phyloP scores from a whole-genome alignment of 2,888 invertebrate genomes.

The Aromia moschata region DNA sequence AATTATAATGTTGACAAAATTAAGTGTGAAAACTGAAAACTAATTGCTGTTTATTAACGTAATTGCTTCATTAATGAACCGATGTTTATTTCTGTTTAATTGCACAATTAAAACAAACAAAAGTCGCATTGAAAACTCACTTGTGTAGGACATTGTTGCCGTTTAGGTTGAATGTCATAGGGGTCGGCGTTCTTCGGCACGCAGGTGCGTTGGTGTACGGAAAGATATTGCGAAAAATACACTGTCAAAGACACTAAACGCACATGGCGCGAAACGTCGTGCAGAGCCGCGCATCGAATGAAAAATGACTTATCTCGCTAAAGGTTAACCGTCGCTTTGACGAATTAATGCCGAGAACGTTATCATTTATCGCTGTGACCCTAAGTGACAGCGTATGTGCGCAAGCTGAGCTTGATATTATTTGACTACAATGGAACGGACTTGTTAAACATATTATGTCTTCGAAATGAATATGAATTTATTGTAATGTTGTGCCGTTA shows the following conservation, averaged over 20 bases:
- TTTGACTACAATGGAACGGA: background rate
- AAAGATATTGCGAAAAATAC: too few relatives aligned
- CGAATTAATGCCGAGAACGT: conserved; percentile 36
- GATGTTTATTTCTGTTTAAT: too few relatives aligned
- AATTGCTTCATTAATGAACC: too few relatives aligned
- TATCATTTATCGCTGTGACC: conserved; percentile 41
- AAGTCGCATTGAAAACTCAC: conserved; percentile 2
- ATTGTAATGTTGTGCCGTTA: too few relatives aligned
- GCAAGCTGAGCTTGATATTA: background rate
- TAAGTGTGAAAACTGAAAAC: too few relatives aligned
- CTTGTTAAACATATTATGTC: too few relatives aligned
- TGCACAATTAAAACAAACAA: background rate
- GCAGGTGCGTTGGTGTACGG: background rate
- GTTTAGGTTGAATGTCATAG: conserved; percentile 15
- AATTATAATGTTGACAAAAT: too few relatives aligned
- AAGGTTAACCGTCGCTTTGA: conserved; percentile 1
- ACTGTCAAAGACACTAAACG: too few relatives aligned
- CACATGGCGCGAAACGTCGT: conserved; percentile 11
- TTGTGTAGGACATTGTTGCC: conserved; percentile 12
- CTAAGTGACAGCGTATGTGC: conserved; percentile 32
- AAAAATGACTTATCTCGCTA: conserved; percentile 4
- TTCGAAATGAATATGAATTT: too few relatives aligned
- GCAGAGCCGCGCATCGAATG: background rate
- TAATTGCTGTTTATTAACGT: too few relatives aligned
- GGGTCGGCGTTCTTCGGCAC: background rate